Conservation (phyloP, 1,140 invertebrate genomes). For the Drosophila pseudoobscura region DNA sequence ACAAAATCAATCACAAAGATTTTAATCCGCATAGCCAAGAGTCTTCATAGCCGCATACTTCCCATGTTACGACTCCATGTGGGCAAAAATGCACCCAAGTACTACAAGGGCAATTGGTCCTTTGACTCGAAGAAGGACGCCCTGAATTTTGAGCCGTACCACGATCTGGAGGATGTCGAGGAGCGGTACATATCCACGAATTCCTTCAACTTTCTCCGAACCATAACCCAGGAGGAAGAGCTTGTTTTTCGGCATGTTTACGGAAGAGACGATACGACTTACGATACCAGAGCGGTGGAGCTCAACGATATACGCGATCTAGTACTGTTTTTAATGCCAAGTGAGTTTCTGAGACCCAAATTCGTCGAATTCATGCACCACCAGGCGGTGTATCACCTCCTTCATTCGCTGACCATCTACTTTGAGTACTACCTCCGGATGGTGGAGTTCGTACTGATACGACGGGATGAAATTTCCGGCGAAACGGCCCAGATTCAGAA, state of each 20-base stretch:
- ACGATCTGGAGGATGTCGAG: constrained; percentile 42
- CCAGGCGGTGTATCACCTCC: constrained; percentile 42
- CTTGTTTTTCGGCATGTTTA: constrained; percentile 68
- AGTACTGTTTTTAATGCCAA: constrained; percentile 69
- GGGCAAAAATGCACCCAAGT: constrained; percentile 62
- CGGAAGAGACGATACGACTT: constrained; percentile 29
- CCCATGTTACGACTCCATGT: constrained; percentile 55
- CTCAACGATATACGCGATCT: constrained; percentile 66
- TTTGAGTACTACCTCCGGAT: constrained; percentile 75
- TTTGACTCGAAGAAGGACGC: constrained; percentile 56
- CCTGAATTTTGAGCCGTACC: constrained; percentile 51
- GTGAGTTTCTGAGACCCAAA: constrained; percentile 39
- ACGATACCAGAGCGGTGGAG: constrained; percentile 57
- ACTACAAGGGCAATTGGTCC: constrained; percentile 63
- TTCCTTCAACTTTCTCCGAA: constrained; percentile 55
- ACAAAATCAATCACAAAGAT: too few species aligned
- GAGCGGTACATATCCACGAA: constrained; percentile 60
- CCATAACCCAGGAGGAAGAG: constrained; percentile 71
- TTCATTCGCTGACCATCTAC: constrained; percentile 74
- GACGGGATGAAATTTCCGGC: constrained; percentile 63
- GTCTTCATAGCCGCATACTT: too few species aligned
- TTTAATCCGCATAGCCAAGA: too few species aligned
- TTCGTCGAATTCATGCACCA: constrained; percentile 66
- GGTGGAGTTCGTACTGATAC: constrained; percentile 74
- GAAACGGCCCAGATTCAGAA: constrained; percentile 61